These are phyloP conservation scores for Oscheius sp. DNA, from an alignment of 2,888 invertebrate species.

Conservation along the genomic window DNA sequence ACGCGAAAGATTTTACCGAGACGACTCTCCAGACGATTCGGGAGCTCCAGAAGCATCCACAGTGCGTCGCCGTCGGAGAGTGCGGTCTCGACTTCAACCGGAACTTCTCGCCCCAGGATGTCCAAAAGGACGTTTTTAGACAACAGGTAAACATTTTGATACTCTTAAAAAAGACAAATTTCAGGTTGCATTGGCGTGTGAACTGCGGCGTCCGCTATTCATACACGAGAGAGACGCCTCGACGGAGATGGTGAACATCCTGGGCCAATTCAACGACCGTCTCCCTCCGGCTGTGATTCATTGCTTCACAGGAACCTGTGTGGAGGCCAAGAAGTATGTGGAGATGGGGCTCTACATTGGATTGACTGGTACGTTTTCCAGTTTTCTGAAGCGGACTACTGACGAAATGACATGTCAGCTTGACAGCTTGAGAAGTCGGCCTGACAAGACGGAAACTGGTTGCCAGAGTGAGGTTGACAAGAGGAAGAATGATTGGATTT, in stretches of 20 bases:
- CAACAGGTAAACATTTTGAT: slow-evolving; percentile 76
- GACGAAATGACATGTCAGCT: not conserved
- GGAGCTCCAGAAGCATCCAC: slow-evolving; percentile 79
- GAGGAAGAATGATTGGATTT: too few species aligned
- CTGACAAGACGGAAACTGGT: too few species aligned
- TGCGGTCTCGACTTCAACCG: slow-evolving; percentile 93
- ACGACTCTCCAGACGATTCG: slow-evolving; percentile 39
- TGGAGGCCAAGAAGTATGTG: slow-evolving; percentile 86
- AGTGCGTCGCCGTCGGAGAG: slow-evolving; percentile 93
- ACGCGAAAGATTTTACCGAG: slow-evolving; percentile 66
- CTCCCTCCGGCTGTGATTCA: slow-evolving; percentile 89
- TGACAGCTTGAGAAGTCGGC: too few species aligned
- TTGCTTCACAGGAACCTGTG: slow-evolving; percentile 89
- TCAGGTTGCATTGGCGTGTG: slow-evolving; percentile 86
- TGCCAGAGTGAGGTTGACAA: too few species aligned
- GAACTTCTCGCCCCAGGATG: slow-evolving; percentile 90
- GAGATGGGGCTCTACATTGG: slow-evolving; percentile 88
- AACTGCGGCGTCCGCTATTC: slow-evolving; percentile 87
- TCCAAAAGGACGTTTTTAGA: slow-evolving; percentile 87
- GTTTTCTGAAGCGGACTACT: not conserved
- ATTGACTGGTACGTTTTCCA: slow-evolving; percentile 79
- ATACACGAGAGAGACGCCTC: slow-evolving; percentile 93
- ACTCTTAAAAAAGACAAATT: slow-evolving; percentile 5
- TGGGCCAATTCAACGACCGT: slow-evolving; percentile 71
- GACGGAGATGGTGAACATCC: slow-evolving; percentile 84